Evolutionary conservation across 2,113 vertebrate genomes (phyloP).

Genomic region (Dipodomys ordii): DNA sequence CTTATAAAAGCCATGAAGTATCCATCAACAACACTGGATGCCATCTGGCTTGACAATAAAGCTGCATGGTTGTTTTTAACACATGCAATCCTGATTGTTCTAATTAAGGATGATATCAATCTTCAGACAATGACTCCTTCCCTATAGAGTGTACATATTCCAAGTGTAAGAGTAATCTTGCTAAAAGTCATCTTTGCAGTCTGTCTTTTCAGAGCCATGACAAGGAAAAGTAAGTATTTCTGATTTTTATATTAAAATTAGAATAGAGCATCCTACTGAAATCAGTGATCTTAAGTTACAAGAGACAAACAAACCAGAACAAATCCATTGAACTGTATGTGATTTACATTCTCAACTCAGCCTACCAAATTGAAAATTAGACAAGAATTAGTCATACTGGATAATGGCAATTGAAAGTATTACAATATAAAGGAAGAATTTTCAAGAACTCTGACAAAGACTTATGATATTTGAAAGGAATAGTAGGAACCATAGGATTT

Average conservation of each 20-base stretch:
- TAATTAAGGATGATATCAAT: neutral
- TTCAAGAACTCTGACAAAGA: slow-evolving; percentile 34
- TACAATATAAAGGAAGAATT: slow-evolving; percentile 54
- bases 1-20: neutral
- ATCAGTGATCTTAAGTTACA: neutral
- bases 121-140: neutral
- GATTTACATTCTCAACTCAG: neutral
- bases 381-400: neutral
- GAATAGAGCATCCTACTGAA: neutral
- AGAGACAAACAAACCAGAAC: slow-evolving; percentile 22
- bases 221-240: neutral
- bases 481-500: neutral
- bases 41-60: neutral
- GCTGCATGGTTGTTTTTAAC: neutral
- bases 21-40: neutral
- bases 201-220: neutral
- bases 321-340: neutral
- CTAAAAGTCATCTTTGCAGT: neutral
- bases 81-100: neutral
- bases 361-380: slow-evolving; percentile 43
- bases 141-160: neutral
- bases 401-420: neutral
- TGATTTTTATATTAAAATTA: slow-evolving; percentile 1
- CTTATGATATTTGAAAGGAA: neutral
- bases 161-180: neutral